Base-by-base conservation (phyloP, 2,797 vertebrate species). In the Vultur gryphus region DNA sequence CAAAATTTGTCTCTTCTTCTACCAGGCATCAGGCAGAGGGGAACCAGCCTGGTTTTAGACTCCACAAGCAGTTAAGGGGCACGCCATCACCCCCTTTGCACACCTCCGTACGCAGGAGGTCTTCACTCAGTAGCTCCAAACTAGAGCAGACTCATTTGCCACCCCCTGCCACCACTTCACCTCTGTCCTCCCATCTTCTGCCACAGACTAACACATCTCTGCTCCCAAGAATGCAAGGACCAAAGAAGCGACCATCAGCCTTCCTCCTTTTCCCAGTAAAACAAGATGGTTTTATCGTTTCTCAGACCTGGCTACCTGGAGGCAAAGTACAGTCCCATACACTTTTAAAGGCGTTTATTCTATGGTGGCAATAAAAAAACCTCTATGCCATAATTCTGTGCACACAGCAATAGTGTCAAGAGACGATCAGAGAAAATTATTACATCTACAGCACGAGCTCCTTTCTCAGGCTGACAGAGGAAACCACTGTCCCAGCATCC, bases 311-410 rank as follows among this genome's bases (percentile, higher is more conserved):
- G 31, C 54, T n/a, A 43, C 12, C 44, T 59, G 29, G 31, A 48
- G 23, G 64, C 15, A 33, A 80, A 46, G 13, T 26, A 72, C 23
- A 20, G 8, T 58, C 43, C 37, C 18, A 46, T 23, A 70, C 19
- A 21, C 28, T 66, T 77, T 48, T 67, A 73, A 82, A 77, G 7
- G 26, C 51, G 21, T 66, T 89, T 43, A 73, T 88, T 0, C 0
- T 1, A 1, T 2, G 67, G 28, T 4, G 6, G 10, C 0, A 0
- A 61, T 72, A 52, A 62, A 84, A 77, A 35, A n/a, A 29, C 10
- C 18, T 72, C 37, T 21, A 18, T 4, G 5, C 13, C 33, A 18
- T 57, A 75, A 41, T 75, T 59, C 55, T 13, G 17, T 61, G 46
- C 39, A 62, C 33, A 39, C 5, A 66, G 19, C 19, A n/a, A 14